Conservation (phyloP, 2,888 invertebrate species). For the Linyphia triangularis region DNA sequence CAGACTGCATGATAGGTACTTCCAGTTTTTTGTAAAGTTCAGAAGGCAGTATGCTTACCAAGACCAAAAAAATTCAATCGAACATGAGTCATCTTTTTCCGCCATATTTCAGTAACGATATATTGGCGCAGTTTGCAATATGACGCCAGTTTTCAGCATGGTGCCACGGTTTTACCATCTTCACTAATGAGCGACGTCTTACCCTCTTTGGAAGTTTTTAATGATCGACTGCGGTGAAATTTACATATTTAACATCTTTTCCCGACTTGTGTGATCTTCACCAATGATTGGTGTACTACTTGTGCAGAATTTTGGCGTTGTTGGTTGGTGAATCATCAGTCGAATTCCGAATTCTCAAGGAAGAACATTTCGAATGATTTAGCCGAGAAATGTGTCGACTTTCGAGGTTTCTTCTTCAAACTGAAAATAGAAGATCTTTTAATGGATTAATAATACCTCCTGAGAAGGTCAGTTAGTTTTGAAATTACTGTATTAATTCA, state of each 20-base stretch:
- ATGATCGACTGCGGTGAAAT: slow-evolving; percentile 62
- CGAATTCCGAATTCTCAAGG: not conserved
- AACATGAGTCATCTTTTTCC: slow-evolving; percentile 28
- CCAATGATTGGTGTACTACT: slow-evolving; percentile 18
- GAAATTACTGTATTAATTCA: too few relatives aligned
- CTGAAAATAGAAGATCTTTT: slow-evolving; percentile 32
- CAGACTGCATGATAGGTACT: too few relatives aligned
- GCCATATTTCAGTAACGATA: slow-evolving; percentile 9
- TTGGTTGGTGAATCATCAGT: slow-evolving; percentile 31
- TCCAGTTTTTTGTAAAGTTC: too few relatives aligned
- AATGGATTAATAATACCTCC: slow-evolving; percentile 1
- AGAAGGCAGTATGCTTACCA: not conserved
- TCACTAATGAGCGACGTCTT: slow-evolving; percentile 59
- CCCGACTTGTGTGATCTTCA: slow-evolving; percentile 24
- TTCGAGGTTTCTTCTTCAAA: slow-evolving; percentile 28
- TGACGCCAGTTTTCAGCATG: slow-evolving; percentile 62
- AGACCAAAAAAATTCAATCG: not conserved
- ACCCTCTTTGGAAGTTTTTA: slow-evolving; percentile 55
- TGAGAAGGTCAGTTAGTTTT: slow-evolving; percentile 47
- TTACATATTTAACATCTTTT: slow-evolving; percentile 33
- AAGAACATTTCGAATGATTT: not conserved
- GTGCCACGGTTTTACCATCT: not conserved
- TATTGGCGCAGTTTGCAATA: slow-evolving; percentile 15
- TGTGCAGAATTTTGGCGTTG: not conserved
- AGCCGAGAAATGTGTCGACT: slow-evolving; percentile 56